Evolutionary conservation across 37 sponge, comb jelly and placozoan species (phyloP).

Genomic region (Trichoplax adhaerens): DNA sequence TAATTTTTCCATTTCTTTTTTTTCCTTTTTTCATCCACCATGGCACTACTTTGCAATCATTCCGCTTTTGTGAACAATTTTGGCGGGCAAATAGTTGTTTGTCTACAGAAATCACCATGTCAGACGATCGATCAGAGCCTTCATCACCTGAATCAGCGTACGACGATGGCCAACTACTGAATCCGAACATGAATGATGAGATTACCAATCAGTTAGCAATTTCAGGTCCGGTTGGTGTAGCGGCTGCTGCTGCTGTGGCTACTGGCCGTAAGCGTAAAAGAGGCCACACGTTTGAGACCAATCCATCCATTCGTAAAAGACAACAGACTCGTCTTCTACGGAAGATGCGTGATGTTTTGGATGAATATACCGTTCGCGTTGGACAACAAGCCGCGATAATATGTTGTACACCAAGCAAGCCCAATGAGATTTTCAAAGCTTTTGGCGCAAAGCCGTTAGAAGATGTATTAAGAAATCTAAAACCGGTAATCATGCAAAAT

Average conservation of each 20-base stretch:
- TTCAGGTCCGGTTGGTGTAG: slow-evolving; percentile 66
- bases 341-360: slow-evolving; percentile 46
- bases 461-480: slow-evolving; percentile 19
- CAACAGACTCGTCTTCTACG: slow-evolving; percentile 61
- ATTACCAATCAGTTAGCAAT: slow-evolving; percentile 42
- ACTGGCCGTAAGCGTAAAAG: slow-evolving; percentile 35
- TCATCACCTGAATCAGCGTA: background rate
- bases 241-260: slow-evolving; percentile 71
- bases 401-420: slow-evolving; percentile 43
- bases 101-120: too few species aligned
- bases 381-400: slow-evolving; percentile 73
- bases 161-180: slow-evolving; percentile 36
- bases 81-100: too few species aligned
- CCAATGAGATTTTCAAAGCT: slow-evolving; percentile 45
- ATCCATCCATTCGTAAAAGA: slow-evolving; percentile 63
- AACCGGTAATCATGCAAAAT: slow-evolving; percentile 31
- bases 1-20: too few species aligned
- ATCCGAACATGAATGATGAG: slow-evolving; percentile 26
- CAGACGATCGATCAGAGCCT: too few species aligned
- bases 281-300: slow-evolving; percentile 52
- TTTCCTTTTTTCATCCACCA: too few species aligned
- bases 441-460: slow-evolving; percentile 48
- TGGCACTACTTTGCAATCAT: too few species aligned
- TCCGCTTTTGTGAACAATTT: too few species aligned
- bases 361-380: slow-evolving; percentile 63